phyloP scores from a whole-genome alignment of 2,888 invertebrate genomes.

The Euproctis similis region DNA sequence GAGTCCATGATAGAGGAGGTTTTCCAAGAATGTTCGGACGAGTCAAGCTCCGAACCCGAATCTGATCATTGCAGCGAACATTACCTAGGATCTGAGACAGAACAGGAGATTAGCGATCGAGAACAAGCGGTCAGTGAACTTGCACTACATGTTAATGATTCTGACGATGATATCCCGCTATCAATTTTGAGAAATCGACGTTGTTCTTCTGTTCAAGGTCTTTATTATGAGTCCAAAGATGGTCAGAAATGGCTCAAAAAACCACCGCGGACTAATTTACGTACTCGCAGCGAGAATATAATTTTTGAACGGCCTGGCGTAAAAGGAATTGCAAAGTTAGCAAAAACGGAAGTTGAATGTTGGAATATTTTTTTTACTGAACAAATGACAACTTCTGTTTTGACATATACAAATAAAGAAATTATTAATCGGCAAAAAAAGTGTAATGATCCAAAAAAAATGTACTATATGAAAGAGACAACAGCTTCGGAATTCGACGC shows the following conservation, averaged over 20 bases:
- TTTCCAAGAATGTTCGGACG: neutral
- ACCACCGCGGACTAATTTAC: constrained; percentile 1
- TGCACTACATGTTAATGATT: neutral
- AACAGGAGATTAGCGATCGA: neutral
- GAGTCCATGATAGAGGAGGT: neutral
- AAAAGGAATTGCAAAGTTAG: constrained; percentile 2
- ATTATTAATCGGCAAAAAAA: neutral
- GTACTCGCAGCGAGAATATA: constrained; percentile 3
- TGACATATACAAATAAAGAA: constrained; percentile 4
- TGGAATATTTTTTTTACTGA: constrained; percentile 11
- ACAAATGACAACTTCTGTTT: constrained; percentile 6
- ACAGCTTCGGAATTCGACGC: constrained; percentile 14
- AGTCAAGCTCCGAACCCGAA: neutral
- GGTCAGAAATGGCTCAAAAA: neutral
- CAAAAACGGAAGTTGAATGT: constrained; percentile 6
- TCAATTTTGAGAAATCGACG: constrained; percentile 1
- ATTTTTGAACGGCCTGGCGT: constrained; percentile 3
- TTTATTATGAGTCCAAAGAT: constrained; percentile 1
- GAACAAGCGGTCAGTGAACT: constrained; percentile 1
- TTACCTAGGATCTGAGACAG: neutral
- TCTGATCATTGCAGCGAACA: constrained; percentile 4
- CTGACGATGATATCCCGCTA: constrained; percentile 3
- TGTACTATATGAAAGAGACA: constrained; percentile 8
- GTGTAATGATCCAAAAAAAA: neutral
- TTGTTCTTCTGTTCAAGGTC: neutral